Base-by-base conservation (phyloP, 2,888 invertebrate species). In the Drosophila picticornis region DNA sequence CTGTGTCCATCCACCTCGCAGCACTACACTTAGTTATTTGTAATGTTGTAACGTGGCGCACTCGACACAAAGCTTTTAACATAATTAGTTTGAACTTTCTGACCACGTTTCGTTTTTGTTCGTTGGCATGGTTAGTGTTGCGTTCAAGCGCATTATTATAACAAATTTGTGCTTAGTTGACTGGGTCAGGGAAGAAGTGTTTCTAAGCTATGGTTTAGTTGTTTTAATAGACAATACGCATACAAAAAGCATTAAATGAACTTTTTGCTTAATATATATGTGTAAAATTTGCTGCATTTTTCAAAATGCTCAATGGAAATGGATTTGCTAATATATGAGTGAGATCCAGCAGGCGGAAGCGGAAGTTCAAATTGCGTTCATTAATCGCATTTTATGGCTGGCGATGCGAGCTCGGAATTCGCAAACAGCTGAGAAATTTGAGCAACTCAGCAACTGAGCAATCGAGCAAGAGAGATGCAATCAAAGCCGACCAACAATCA, bases 61-160 rank as follows among this genome's bases (percentile, higher is more conserved):
- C 9, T 46, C 46, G 67, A 67, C 74, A 75, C 83, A 87, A 92
- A 90, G 92, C 92, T 92, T 92, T 92, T 92, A 92, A 90, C 91
- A 77, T 92, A 92, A 92, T 92, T 92, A 92, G 92, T 91, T 92
- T 90, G 83, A 92, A 90, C 92, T 92, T 92, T 88, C 92, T 85
- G 90, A 91, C 91, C 91, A 91, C 91, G 92, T 92, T 92, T 89
- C 90, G 91, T 91, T 91, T 88, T 91, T 91, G 90, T 89, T 85
- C 91, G 92, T 91, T 91, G 84, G 84, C 78, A 81, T 84, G 91
- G 91, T 91, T 92, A 91, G 88, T 90, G 92, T 91, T 86, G 88
- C 91, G 91, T 91, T 87, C 85, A 91, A 89, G 67, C 69, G 83
- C 82, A 84, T 59, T 75, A 80, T 78, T 81, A 77, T 66, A 70